phyloP scores from a whole-genome alignment of 2,113 vertebrate genomes.

The Callithrix jacchus region DNA sequence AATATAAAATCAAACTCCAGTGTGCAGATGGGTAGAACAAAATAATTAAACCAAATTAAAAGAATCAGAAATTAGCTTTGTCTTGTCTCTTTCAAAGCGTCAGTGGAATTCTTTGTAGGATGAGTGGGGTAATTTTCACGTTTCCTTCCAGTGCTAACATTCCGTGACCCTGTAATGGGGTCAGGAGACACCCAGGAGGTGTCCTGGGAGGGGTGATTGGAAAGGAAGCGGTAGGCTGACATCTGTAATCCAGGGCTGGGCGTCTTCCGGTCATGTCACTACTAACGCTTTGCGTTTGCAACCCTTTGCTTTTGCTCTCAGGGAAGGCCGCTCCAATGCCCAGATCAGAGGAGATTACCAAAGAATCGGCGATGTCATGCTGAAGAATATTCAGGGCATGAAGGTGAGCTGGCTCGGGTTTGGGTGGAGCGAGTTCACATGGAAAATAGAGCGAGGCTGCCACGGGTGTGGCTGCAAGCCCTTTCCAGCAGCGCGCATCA shows the following conservation, averaged over 20 bases:
- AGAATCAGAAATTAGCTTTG: too few species aligned
- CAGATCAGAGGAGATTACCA: conserved; percentile 96
- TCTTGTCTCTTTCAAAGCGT: background rate
- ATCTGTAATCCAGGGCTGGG: background rate
- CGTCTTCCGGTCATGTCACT: background rate
- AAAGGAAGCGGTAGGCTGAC: background rate
- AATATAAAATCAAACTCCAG: background rate
- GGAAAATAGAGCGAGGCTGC: fast-evolving
- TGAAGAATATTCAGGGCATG: conserved; percentile 93
- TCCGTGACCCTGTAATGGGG: background rate
- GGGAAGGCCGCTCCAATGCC: conserved; percentile 97
- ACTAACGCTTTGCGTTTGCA: background rate
- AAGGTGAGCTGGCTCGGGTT: conserved; percentile 86
- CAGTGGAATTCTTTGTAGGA: background rate
- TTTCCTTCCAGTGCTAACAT: fast-evolving
- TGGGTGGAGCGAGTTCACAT: fast-evolving
- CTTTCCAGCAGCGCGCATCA: fast-evolving
- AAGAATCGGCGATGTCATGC: conserved; percentile 96
- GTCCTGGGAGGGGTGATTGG: fast-evolving
- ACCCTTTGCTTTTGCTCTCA: conserved; percentile 74
- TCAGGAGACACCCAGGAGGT: background rate
- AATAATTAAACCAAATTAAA: background rate
- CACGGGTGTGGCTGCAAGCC: fast-evolving
- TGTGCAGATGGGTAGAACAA: too few species aligned
- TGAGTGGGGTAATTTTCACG: background rate